Base-by-base conservation (phyloP, 1,140 invertebrate species). In the Stegodyphus mimosarum region DNA sequence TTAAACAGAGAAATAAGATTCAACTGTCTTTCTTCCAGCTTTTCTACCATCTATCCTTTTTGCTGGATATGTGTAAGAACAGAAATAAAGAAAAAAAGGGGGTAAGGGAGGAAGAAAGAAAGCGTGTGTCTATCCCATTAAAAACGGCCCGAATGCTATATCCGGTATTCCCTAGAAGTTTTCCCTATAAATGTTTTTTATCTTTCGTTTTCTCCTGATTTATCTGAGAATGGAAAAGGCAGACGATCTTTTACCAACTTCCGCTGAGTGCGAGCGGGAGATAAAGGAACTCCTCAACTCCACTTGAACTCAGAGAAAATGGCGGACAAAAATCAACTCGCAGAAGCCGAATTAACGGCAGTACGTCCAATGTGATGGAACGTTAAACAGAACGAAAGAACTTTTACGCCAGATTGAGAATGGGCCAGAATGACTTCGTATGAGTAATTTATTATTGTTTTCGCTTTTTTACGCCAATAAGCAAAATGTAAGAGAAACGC, bases 161-260 rank as follows among this genome's bases (percentile, higher is more conserved):
- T 77, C 75, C 64, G 60, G 60, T 17, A 77, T 77, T 18, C 15
- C 33, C 15, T 17, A 77, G 49, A 51, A 72, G 72, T 77, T 77
- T 51, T 67, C 49, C 75, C 64, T 77, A 77, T 60, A 75, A 75
- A 75, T 75, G 53, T 9, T 77, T 72, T 72, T 55, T 60, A 50
- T 50, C 63, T 17, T 17, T 79, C 60, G 75, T 55, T 71, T 70
- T 55, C 77, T 53, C 55, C 77, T 55, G 66, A 79, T 79, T 70
- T 79, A 79, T 79, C 77, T 70, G 17, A 55, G 51, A 79, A 53
- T 55, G 64, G 17, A 79, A 70, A 79, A 70, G 50, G 77, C 77
- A 79, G 77, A 79, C 75, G 75, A 77, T 77, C 75, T 77, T 77
- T 77, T 77, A 77, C 77, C 66, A 79, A 70, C 77, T 79, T 79